phyloP scores from a whole-genome alignment of 2,113 vertebrate genomes.

The Lagopus leucura region DNA sequence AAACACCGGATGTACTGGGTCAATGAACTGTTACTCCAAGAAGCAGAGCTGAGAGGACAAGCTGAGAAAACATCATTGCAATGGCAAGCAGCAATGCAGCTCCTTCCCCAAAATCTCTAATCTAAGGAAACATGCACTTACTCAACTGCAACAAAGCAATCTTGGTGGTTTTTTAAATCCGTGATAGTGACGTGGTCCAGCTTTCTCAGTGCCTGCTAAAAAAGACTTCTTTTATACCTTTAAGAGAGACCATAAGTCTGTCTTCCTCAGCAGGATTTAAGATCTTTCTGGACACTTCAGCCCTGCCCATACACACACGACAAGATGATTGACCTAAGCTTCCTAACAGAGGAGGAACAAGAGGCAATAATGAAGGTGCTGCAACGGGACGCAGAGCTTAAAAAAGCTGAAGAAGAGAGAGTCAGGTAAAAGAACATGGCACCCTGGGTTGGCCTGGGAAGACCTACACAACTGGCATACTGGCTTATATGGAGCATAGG shows the following conservation, averaged over 20 bases:
- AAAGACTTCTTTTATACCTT: background rate
- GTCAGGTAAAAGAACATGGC: slow-evolving; percentile 80
- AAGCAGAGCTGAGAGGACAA: background rate
- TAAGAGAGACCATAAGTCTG: background rate
- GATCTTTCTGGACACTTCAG: background rate
- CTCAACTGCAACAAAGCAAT: background rate
- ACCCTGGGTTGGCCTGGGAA: background rate
- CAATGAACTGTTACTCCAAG: slow-evolving; percentile 22
- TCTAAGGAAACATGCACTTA: background rate
- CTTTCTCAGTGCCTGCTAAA: background rate
- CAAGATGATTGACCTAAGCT: slow-evolving; percentile 94
- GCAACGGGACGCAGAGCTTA: slow-evolving; percentile 88
- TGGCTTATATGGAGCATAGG: background rate
- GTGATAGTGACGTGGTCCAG: background rate
- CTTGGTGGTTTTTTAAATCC: background rate
- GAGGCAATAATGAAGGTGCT: slow-evolving; percentile 88
- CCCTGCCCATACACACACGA: background rate
- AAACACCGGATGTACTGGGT: background rate
- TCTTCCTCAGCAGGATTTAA: background rate
- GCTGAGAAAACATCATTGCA: background rate
- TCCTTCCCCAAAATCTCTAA: background rate
- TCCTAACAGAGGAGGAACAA: slow-evolving; percentile 91
- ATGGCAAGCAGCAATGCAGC: background rate
- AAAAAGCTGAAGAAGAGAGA: slow-evolving; percentile 86
- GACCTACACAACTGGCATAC: background rate